A percentile compares a stretch with the other conserved stretches of the same genome.
These are phyloP conservation scores for Actinia equina DNA, from an alignment of 64 coral and sea anemone species.

Conservation along the genomic window DNA sequence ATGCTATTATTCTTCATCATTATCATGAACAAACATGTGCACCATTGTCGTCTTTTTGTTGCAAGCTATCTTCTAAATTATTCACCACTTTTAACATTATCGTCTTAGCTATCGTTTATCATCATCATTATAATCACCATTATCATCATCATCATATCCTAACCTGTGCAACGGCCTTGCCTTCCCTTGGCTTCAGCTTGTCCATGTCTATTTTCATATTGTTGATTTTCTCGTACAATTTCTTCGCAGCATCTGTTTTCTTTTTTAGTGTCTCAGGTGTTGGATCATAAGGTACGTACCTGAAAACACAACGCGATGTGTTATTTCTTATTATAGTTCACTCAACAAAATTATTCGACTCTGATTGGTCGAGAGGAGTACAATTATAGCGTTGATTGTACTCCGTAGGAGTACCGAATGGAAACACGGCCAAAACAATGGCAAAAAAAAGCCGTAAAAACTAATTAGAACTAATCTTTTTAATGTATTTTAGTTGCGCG, in stretches of 20 bases:
- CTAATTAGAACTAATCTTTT: too few relatives aligned
- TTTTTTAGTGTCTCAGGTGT: constrained; percentile 62
- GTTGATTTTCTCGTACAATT: constrained; percentile 56
- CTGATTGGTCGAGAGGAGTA: too few relatives aligned
- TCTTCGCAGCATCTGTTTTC: constrained; percentile 66
- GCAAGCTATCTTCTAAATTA: too few relatives aligned
- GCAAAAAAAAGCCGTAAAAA: too few relatives aligned
- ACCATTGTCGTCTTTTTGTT: neutral
- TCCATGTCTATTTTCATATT: constrained; percentile 65
- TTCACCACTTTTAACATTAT: neutral
- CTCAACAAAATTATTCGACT: too few relatives aligned
- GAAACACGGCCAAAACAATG: too few relatives aligned
- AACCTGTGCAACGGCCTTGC: constrained; percentile 77
- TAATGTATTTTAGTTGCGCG: too few relatives aligned
- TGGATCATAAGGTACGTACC: constrained; percentile 76
- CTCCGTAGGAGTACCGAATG: too few relatives aligned
- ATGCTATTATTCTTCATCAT: neutral
- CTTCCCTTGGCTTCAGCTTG: constrained; percentile 78
- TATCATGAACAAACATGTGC: neutral
- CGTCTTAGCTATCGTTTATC: neutral
- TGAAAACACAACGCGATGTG: neutral
- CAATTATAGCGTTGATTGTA: too few relatives aligned
- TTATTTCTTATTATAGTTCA: too few relatives aligned
- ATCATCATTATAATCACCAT: neutral
- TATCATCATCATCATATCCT: neutral